These are phyloP conservation scores for Trichomalopsis sarcophagae DNA, from an alignment of 1,140 invertebrate species.

Conservation along the genomic window DNA sequence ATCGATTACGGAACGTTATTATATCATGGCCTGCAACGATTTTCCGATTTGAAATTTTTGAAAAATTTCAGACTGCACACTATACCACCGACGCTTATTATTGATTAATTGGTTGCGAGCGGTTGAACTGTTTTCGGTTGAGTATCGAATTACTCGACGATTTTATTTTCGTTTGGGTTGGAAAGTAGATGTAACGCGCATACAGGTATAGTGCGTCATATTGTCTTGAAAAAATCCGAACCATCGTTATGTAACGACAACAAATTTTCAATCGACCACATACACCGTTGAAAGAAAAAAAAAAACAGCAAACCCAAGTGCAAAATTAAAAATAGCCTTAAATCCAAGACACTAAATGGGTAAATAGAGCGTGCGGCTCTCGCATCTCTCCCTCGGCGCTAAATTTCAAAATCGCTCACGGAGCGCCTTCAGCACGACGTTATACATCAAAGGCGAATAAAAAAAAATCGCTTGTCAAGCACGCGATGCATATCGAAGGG, in stretches of 20 bases:
- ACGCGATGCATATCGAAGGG: no score
- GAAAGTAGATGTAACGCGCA: neutral
- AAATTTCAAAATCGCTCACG: neutral
- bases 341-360: neutral
- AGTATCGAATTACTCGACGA: neutral
- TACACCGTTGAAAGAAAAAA: no score
- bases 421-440: no score
- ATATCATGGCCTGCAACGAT: constrained; percentile 19
- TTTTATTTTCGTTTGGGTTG: neutral
- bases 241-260: no score
- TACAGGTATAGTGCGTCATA: no score
- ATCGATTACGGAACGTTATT: constrained; percentile 72
- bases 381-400: neutral
- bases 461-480: no score
- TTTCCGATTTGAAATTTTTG: neutral
- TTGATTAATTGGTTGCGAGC: no score
- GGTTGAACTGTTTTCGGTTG: no score
- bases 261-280: no score
- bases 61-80: neutral
- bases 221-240: no score
- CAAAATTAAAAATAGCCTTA: constrained; percentile 19
- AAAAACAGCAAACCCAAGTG: neutral
- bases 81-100: no score
- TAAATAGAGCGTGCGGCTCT: neutral
- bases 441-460: no score